Evolutionary conservation across 2,113 vertebrate species (phyloP).

Genomic region (Zapus hudsonius): DNA sequence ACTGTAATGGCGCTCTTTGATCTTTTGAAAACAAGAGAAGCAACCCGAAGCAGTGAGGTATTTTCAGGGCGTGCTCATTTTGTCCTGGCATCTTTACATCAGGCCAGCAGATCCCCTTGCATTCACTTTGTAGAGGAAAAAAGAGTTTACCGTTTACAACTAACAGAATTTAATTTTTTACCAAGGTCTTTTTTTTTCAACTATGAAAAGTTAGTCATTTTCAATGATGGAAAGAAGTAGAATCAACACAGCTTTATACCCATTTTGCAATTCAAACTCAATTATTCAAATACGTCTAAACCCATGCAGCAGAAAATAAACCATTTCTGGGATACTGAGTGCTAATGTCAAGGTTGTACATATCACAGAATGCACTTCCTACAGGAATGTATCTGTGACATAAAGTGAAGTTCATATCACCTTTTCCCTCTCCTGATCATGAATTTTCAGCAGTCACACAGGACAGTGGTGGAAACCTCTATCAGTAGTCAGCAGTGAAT

Average conservation of each 20-base stretch:
- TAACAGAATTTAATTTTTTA: slow-evolving; percentile 54
- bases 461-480: background rate
- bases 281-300: background rate
- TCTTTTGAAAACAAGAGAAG: slow-evolving; percentile 79
- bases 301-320: background rate
- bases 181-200: background rate
- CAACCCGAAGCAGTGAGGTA: slow-evolving; percentile 82
- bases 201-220: background rate
- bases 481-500: background rate
- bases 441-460: background rate
- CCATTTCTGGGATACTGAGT: background rate
- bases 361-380: background rate
- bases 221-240: background rate
- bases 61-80: slow-evolving; percentile 69
- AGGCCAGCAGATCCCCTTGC: slow-evolving; percentile 68
- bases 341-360: background rate
- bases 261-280: background rate
- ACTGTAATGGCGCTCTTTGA: slow-evolving; percentile 78
- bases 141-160: slow-evolving; percentile 31
- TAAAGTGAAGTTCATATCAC: background rate
- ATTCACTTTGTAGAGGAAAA: slow-evolving; percentile 58
- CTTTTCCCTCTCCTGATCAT: no score
- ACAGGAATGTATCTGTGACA: background rate
- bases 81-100: slow-evolving; percentile 75
- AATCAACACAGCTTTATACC: background rate